A percentile compares a stretch with the other conserved stretches of the same genome.
Evolutionary conservation across 2,113 vertebrate genomes (phyloP).

Genomic region (Antigone vipio): DNA sequence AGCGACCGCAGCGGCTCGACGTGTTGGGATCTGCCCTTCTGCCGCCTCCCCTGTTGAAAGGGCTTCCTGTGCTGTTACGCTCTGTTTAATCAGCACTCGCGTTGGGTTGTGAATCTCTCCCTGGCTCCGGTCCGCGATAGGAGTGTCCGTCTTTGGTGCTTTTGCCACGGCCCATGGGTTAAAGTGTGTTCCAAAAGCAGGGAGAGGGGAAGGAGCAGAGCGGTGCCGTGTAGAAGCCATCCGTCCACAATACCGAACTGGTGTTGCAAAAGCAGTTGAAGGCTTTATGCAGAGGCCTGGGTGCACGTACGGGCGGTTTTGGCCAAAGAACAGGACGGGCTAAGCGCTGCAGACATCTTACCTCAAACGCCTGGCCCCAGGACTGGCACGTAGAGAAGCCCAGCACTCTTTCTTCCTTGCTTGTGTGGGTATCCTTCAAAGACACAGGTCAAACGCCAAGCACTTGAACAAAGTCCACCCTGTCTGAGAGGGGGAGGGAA

Average conservation of each 20-base stretch:
- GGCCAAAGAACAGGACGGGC: background rate
- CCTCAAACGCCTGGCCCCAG: background rate
- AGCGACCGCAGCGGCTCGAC: background rate
- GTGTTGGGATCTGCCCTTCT: conserved; percentile 46
- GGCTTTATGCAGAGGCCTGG: background rate
- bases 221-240: background rate
- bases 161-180: background rate
- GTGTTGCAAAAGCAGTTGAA: background rate
- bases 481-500: background rate
- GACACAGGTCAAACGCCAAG: background rate
- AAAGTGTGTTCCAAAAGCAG: accelerated
- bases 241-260: background rate
- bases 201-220: background rate
- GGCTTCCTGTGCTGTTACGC: background rate
- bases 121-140: accelerated
- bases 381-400: background rate
- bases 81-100: background rate
- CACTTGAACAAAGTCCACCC: background rate
- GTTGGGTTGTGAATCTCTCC: background rate
- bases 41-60: conserved; percentile 5
- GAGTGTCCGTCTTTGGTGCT: accelerated
- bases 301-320: accelerated
- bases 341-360: background rate
- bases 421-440: background rate
- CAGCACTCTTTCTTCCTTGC: background rate